These are phyloP conservation scores for Calypte anna DNA, from an alignment of 2,113 vertebrate species.

Conservation along the genomic window DNA sequence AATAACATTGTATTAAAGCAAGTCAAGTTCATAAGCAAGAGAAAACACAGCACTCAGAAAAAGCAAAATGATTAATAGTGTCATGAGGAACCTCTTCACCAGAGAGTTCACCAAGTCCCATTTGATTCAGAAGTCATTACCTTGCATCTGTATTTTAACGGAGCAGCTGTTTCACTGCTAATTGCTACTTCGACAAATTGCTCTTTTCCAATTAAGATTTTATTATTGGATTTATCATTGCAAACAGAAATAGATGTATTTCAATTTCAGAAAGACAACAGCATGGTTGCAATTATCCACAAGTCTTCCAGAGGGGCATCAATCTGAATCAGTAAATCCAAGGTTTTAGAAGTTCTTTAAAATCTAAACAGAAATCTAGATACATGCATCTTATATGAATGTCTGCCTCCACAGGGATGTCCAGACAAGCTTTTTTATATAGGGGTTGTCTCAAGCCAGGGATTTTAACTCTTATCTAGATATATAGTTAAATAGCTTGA, in stretches of 20 bases:
- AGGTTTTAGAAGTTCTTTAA: neutral
- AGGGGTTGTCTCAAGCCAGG: neutral
- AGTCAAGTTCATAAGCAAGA: slow-evolving; percentile 1
- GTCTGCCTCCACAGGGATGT: neutral
- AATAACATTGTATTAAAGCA: neutral
- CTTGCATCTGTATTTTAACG: slow-evolving; percentile 47
- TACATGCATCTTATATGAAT: fast-evolving
- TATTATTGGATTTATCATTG: slow-evolving; percentile 58
- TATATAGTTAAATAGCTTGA: neutral
- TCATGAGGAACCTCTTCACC: slow-evolving; percentile 9
- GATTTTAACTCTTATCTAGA: neutral
- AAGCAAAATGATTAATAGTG: neutral
- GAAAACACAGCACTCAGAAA: neutral
- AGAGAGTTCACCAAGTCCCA: neutral
- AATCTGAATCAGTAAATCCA: neutral
- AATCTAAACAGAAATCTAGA: neutral
- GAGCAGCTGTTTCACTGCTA: slow-evolving; percentile 63
- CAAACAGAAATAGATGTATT: slow-evolving; percentile 52
- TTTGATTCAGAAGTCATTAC: slow-evolving; percentile 40
- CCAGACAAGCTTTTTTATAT: neutral
- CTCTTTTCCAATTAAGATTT: slow-evolving; percentile 61
- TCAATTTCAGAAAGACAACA: slow-evolving; percentile 46
- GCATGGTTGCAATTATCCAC: slow-evolving; percentile 11
- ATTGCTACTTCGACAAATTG: slow-evolving; percentile 55
- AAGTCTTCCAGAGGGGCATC: neutral